phyloP scores from a whole-genome alignment of 2,113 vertebrate genomes.

The Lophura nycthemera region DNA sequence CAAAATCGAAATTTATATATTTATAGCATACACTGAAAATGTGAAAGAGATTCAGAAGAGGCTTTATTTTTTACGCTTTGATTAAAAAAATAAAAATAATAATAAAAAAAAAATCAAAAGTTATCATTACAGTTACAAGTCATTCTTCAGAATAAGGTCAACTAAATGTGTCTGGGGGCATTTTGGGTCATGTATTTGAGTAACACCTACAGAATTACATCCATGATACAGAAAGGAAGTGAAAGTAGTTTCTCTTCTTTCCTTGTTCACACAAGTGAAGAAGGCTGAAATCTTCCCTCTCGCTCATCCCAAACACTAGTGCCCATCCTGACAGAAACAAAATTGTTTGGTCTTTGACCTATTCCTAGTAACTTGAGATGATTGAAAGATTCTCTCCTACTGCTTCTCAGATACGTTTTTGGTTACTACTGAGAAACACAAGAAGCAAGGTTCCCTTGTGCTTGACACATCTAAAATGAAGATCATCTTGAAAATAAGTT shows the following conservation, averaged over 20 bases:
- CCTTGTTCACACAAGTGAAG: neutral
- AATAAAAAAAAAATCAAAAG: no score
- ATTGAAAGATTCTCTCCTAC: neutral
- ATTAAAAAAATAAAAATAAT: no score
- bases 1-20: no score
- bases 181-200: neutral
- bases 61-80: neutral
- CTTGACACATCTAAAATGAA: neutral
- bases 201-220: neutral
- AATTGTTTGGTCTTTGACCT: neutral
- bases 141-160: neutral
- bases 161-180: neutral
- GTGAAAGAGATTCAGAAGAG: neutral
- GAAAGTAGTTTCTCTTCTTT: rapidly evolving
- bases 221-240: neutral
- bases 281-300: neutral
- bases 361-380: neutral
- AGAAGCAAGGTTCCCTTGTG: neutral
- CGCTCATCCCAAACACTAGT: neutral
- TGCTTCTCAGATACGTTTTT: neutral
- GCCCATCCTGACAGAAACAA: neutral
- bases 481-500: neutral
- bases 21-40: neutral
- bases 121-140: no score
- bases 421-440: neutral